Evolutionary conservation across 2,797 vertebrate genomes (phyloP).

Genomic region (Mus caroli): DNA sequence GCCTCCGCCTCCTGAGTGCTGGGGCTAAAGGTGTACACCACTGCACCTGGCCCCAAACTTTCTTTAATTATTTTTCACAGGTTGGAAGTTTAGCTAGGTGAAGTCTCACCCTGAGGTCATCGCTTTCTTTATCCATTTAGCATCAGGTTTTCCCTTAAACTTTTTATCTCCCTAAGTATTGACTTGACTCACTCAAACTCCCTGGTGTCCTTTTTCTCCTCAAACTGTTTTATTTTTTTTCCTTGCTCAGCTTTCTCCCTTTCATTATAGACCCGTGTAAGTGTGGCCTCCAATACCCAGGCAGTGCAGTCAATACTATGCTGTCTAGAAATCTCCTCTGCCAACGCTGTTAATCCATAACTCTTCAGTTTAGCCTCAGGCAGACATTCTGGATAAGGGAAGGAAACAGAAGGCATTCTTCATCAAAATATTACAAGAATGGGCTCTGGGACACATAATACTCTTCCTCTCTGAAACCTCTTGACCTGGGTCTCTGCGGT

Average conservation of each 20-base stretch:
- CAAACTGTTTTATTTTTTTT: neutral
- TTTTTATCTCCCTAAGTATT: neutral
- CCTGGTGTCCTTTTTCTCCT: no score
- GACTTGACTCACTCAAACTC: no score
- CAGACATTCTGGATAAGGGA: neutral
- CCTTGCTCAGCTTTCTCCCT: neutral
- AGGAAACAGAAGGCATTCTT: neutral
- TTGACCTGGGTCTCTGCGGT: neutral
- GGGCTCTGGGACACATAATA: neutral
- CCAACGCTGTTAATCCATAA: neutral
- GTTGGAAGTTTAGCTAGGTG: neutral
- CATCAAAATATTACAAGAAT: neutral
- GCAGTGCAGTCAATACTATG: no score
- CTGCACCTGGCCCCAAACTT: neutral
- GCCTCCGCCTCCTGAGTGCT: neutral
- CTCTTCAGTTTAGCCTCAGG: neutral
- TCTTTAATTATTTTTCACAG: neutral
- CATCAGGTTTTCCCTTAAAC: neutral
- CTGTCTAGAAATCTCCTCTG: neutral
- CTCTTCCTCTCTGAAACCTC: neutral
- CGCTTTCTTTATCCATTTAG: neutral
- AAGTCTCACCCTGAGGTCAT: neutral
- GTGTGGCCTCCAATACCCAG: neutral
- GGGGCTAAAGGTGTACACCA: neutral
- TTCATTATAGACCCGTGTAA: neutral